These are phyloP conservation scores for Eospalax fontanierii DNA, from an alignment of 2,797 vertebrate species.

Conservation along the genomic window DNA sequence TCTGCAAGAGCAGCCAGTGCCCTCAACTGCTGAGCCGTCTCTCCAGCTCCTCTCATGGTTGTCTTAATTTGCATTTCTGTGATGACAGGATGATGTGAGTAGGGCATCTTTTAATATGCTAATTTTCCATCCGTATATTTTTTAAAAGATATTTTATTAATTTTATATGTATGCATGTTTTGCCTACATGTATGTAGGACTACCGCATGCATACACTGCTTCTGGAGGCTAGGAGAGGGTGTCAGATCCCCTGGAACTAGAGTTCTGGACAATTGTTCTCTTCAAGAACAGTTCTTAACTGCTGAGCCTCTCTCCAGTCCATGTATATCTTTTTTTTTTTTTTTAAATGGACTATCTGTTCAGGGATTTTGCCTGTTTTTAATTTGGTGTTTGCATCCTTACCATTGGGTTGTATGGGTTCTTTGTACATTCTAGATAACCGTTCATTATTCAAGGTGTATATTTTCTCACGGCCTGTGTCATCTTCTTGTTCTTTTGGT, in stretches of 20 bases:
- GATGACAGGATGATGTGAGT: not conserved
- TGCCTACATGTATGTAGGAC: not conserved
- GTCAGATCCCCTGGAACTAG: not conserved
- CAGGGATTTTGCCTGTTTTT: not conserved
- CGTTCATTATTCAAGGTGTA: not conserved
- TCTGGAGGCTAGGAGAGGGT: not conserved
- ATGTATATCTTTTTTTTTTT: too few relatives aligned
- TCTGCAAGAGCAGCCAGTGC: too few relatives aligned
- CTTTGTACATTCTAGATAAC: not conserved
- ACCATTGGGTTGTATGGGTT: not conserved
- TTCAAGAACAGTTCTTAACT: not conserved
- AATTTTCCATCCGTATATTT: not conserved
- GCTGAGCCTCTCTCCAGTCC: not conserved
- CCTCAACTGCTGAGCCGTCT: too few relatives aligned
- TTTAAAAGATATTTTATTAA: not conserved
- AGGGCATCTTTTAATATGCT: not conserved
- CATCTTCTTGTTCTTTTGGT: not conserved
- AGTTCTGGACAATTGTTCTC: not conserved
- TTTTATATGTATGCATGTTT: not conserved
- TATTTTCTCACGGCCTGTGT: not conserved
- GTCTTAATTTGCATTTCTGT: not conserved
- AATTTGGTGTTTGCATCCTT: not conserved
- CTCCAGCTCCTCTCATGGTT: not conserved
- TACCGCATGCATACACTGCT: not conserved
- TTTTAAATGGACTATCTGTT: too few relatives aligned